Base-by-base conservation (phyloP, 1,140 invertebrate species). In the Agrypnia vestita region DNA sequence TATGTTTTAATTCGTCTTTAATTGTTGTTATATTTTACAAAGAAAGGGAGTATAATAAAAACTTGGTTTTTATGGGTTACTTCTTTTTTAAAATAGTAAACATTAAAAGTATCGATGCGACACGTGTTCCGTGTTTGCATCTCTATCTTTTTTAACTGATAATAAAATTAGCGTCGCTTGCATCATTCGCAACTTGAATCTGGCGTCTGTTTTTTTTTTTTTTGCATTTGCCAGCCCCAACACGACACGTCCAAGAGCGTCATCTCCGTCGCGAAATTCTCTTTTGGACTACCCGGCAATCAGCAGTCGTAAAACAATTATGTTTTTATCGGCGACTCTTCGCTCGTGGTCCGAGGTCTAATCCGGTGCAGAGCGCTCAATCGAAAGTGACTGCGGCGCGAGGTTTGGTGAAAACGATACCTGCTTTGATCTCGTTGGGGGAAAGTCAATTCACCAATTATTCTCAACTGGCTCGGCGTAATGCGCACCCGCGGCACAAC, bases 371-470 rank as follows among this genome's bases (percentile, higher is more conserved):
- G 46, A 69, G 46, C 64, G 46, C 25, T 25, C 25, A 73, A 73
- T 73, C 69, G 69, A 73, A 73, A 73, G 69, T 73, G 51, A 73
- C 47, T 55, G 11, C 69, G 35, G 53, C 53, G 53, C 25, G 69
- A 73, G 69, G 25, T 73, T 73, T 35, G 25, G 49, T 73, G 69
- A 73, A 69, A 73, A 73, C 47, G 15, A 35, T 73, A 73, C 13
- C 25, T 6, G 25, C 25, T 25, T 17, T 73, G 25, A 71, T 73
- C 49, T 73, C 47, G 35, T 6, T 19, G 19, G 47, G 67, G 21
- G 69, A 73, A 73, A 73, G 69, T 55, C 25, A 73, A 19, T 55
- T 51, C 9, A 35, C 47, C 69, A 73, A 55, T 73, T 73, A 73
- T 35, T 49, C 15, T 35, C n/a, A 47, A 47, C 64, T 46, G 64